Conservation (phyloP, 1,140 invertebrate genomes). For the Arctopsyche grandis region DNA sequence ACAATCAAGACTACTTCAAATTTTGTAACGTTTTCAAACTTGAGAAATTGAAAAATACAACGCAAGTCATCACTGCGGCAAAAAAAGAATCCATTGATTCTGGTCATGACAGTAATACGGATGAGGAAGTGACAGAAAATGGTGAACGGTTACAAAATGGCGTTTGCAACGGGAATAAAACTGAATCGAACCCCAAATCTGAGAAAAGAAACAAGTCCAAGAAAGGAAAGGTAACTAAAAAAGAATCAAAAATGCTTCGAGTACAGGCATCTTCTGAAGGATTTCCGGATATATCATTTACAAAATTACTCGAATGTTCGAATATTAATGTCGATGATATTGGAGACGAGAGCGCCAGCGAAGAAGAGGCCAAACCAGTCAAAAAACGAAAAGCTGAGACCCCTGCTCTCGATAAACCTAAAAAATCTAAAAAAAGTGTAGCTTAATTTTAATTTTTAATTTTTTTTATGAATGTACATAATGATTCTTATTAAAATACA, state of each 20-base stretch:
- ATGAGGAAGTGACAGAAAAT: conserved; percentile 20
- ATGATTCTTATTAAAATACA: too few relatives aligned
- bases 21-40: conserved; percentile 48
- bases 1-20: conserved; percentile 51
- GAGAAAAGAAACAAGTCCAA: conserved; percentile 42
- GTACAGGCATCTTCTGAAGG: conserved; percentile 58
- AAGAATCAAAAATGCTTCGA: conserved; percentile 59
- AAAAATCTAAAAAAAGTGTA: too few relatives aligned
- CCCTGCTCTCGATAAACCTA: too few relatives aligned
- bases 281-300: conserved; percentile 57
- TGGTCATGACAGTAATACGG: conserved; percentile 48
- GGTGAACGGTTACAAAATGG: conserved; percentile 1
- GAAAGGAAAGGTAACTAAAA: conserved; percentile 56
- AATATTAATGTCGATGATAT: conserved; percentile 50
- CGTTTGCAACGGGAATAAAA: conserved; percentile 19
- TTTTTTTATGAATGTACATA: too few relatives aligned
- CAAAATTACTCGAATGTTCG: conserved; percentile 41
- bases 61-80: neutral
- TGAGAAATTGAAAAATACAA: conserved; percentile 48
- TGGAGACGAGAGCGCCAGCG: conserved; percentile 24
- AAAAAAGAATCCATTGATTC: conserved; percentile 51
- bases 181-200: conserved; percentile 39
- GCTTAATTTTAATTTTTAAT: too few relatives aligned
- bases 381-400: too few relatives aligned
- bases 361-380: too few relatives aligned